phyloP scores from a whole-genome alignment of 2,797 vertebrate genomes.

The Megalops cyprinoides region DNA sequence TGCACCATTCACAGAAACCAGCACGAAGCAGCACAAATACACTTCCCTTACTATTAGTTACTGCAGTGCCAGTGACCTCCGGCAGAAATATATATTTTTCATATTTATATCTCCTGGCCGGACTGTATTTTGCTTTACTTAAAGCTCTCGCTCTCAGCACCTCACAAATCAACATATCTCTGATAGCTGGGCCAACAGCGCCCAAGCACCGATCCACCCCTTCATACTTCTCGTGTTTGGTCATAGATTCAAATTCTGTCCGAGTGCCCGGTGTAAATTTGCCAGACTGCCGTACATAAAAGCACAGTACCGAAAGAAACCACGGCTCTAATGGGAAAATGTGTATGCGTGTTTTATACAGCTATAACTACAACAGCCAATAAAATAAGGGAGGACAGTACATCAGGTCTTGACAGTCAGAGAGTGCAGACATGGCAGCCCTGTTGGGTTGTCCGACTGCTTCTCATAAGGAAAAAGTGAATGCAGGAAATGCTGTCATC shows the following conservation, averaged over 20 bases:
- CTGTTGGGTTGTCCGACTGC: not conserved
- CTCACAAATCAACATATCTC: not conserved
- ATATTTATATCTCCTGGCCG: not conserved
- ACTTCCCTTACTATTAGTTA: not conserved
- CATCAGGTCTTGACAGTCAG: not conserved
- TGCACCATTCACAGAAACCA: not conserved
- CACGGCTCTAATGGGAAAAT: not conserved
- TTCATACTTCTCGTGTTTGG: not conserved
- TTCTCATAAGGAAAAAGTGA: not conserved
- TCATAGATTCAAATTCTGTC: slow-evolving; percentile 9
- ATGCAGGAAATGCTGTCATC: not conserved
- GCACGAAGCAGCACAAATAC: not conserved
- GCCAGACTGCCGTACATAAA: slow-evolving; percentile 12
- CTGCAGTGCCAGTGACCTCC: not conserved
- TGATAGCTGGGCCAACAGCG: not conserved
- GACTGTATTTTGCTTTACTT: not conserved
- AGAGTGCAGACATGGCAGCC: not conserved
- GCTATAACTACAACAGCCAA: not conserved
- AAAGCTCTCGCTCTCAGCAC: not conserved
- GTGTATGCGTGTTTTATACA: not conserved
- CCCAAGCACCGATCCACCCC: not conserved
- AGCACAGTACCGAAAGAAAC: not conserved
- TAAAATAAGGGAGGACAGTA: not conserved
- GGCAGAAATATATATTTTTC: not conserved
- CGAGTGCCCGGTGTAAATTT: not conserved